Percentiles rank a stretch among this genome's conserved stretches.
Conservation (phyloP, 2,797 vertebrate genomes). For the Lepus townsendii region DNA sequence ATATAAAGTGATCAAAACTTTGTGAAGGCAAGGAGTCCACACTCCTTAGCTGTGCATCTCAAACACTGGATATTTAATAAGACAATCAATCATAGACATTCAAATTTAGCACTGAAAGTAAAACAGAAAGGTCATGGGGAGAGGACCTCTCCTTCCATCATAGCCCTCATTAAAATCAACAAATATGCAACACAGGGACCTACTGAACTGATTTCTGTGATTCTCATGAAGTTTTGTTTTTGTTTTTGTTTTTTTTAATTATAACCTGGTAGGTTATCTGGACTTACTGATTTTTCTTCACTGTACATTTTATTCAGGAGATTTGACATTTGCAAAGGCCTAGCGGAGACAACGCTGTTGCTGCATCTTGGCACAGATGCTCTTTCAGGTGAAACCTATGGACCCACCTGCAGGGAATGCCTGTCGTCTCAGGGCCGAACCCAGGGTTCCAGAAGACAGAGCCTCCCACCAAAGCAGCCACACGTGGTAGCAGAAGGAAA, state of each 20-base stretch:
- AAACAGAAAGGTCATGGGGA: constrained; percentile 67
- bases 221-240: constrained; percentile 36
- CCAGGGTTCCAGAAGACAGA: neutral
- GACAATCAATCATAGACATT: constrained; percentile 54
- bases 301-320: constrained; percentile 5
- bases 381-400: neutral
- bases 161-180: constrained; percentile 63
- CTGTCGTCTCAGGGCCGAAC: neutral
- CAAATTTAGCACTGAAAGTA: constrained; percentile 68
- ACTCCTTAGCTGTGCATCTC: neutral
- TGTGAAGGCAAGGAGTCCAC: constrained; percentile 44
- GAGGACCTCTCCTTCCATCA: constrained; percentile 58
- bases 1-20: constrained; percentile 33
- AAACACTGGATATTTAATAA: neutral
- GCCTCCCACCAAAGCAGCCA: neutral
- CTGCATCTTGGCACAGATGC: neutral
- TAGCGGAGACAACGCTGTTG: neutral
- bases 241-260: neutral
- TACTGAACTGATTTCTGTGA: constrained; percentile 70
- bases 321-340: neutral
- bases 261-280: constrained; percentile 57
- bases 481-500: neutral
- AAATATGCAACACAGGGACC: constrained; percentile 34
- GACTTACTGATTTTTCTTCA: constrained; percentile 75
- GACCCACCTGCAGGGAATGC: constrained; percentile 9